These are phyloP conservation scores for Drosophila orena DNA, from an alignment of 1,140 invertebrate genomes.

Conservation along the genomic window DNA sequence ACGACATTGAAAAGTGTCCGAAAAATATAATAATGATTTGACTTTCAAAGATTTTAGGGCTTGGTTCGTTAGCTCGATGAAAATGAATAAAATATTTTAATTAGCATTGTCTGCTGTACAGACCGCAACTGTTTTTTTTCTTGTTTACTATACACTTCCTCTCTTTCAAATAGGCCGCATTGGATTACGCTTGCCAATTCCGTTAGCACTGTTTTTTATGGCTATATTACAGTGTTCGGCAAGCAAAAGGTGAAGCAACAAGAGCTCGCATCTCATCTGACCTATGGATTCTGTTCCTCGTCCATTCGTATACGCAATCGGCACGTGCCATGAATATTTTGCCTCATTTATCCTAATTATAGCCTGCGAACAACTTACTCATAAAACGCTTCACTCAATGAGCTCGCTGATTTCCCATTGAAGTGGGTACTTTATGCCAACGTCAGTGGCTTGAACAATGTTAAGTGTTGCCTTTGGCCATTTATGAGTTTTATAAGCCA, in stretches of 20 bases:
- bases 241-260: constrained; percentile 21
- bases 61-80: constrained; percentile 1
- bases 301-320: constrained; percentile 12
- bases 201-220: constrained; percentile 29
- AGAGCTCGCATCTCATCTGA: constrained; percentile 1
- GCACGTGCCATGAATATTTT: constrained; percentile 21
- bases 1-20: constrained; percentile 24
- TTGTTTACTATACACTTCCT: constrained; percentile 22
- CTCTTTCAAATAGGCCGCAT: neutral
- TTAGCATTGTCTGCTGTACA: constrained; percentile 7
- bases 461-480: constrained; percentile 12
- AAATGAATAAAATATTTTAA: constrained; percentile 26
- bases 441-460: constrained; percentile 13
- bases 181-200: constrained; percentile 7
- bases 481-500: constrained; percentile 8
- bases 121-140: constrained; percentile 12
- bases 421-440: neutral
- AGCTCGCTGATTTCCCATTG: constrained; percentile 16
- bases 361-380: constrained; percentile 21
- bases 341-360: constrained; percentile 35
- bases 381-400: constrained; percentile 26
- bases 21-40: constrained; percentile 12
- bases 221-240: constrained; percentile 1
- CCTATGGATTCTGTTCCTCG: constrained; percentile 19
- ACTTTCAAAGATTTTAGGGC: constrained; percentile 14